These are phyloP conservation scores for Dendrolimus kikuchii DNA, from an alignment of 1,140 invertebrate species.

Conservation along the genomic window DNA sequence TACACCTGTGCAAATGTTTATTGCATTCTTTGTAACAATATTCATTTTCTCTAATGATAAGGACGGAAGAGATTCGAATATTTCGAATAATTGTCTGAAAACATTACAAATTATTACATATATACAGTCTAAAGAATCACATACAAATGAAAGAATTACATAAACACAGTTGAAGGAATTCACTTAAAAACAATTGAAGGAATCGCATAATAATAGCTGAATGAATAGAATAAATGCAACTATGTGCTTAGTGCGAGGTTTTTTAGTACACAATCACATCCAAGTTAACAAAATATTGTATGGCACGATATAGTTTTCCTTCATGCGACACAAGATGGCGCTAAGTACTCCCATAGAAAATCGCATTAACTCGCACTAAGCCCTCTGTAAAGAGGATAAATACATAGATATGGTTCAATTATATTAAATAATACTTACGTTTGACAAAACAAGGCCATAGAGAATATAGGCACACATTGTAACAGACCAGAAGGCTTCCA, in stretches of 20 bases:
- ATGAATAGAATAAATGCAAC: neutral
- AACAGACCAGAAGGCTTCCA: conserved; percentile 90
- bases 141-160: no score
- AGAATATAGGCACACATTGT: conserved; percentile 95
- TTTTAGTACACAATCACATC: neutral
- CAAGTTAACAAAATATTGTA: no score
- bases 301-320: no score
- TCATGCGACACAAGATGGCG: no score
- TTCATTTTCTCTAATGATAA: conserved; percentile 93
- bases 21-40: conserved; percentile 86
- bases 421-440: conserved; percentile 76
- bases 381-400: no score
- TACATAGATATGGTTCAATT: neutral
- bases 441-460: conserved; percentile 96
- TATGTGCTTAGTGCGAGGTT: conserved; percentile 1
- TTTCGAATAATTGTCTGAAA: conserved; percentile 92
- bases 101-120: no score
- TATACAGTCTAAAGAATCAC: no score
- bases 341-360: no score
- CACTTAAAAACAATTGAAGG: no score
- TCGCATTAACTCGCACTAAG: no score
- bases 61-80: conserved; percentile 93
- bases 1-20: conserved; percentile 93
- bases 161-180: no score
- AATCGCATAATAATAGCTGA: no score